Conservation (phyloP, 2,113 vertebrate genomes). For the Scalopus aquaticus region DNA sequence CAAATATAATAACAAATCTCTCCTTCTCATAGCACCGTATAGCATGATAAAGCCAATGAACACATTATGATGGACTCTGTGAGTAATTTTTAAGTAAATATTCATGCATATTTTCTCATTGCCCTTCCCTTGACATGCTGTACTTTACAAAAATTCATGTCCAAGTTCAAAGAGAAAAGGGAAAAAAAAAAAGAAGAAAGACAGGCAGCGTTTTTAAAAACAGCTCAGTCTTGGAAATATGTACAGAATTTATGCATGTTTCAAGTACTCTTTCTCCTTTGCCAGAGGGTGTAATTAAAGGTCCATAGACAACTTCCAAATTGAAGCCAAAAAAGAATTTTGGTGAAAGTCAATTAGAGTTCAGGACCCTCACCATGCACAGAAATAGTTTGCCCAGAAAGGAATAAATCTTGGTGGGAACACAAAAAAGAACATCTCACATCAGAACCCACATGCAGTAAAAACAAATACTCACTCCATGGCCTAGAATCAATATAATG, state of each 20-base stretch:
- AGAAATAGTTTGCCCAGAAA: slow-evolving; percentile 38
- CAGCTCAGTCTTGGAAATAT: slow-evolving; percentile 58
- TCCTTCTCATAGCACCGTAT: not conserved
- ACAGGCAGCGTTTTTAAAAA: slow-evolving; percentile 45
- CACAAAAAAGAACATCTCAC: not conserved
- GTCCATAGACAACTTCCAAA: slow-evolving; percentile 61
- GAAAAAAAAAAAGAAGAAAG: not conserved
- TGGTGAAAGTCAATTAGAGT: slow-evolving; percentile 36
- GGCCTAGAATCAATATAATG: not conserved
- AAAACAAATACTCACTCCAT: slow-evolving; percentile 60
- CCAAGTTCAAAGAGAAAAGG: slow-evolving; percentile 47
- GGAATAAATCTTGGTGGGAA: slow-evolving; percentile 4
- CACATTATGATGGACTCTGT: not conserved
- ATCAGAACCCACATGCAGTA: slow-evolving; percentile 44
- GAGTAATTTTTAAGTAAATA: slow-evolving; percentile 37
- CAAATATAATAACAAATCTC: not conserved
- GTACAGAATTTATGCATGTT: slow-evolving; percentile 55
- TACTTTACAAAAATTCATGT: slow-evolving; percentile 60
- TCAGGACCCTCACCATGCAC: not conserved
- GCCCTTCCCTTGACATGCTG: slow-evolving; percentile 52
- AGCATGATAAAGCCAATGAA: not conserved
- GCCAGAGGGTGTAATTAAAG: slow-evolving; percentile 69
- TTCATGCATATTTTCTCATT: slow-evolving; percentile 47
- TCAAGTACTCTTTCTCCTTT: slow-evolving; percentile 49
- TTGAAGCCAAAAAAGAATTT: slow-evolving; percentile 51